These are phyloP conservation scores for Octomys mimax DNA, from an alignment of 2,797 vertebrate species.

Conservation along the genomic window DNA sequence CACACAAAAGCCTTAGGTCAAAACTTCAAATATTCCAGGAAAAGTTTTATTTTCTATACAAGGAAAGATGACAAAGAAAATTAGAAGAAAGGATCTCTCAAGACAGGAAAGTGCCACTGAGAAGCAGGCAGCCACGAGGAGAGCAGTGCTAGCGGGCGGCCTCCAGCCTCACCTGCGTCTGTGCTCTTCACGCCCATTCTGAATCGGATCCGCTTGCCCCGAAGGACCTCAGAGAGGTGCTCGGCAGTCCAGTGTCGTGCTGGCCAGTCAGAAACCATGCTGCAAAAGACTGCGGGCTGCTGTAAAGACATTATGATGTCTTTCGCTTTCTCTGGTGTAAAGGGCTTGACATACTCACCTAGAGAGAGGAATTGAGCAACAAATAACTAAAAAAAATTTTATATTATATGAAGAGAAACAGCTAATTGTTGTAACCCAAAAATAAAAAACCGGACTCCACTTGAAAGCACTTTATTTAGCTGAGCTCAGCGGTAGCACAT, in stretches of 20 bases:
- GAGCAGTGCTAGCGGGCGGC: not conserved
- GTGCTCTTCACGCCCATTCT: slow-evolving; percentile 92
- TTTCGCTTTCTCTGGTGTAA: slow-evolving; percentile 91
- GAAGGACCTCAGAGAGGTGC: slow-evolving; percentile 90
- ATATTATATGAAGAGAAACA: slow-evolving; percentile 20
- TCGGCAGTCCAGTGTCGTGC: slow-evolving; percentile 92
- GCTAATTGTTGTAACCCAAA: not conserved
- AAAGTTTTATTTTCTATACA: slow-evolving; percentile 38
- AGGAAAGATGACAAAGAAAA: slow-evolving; percentile 26
- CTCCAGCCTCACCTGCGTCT: slow-evolving; percentile 89
- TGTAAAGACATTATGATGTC: slow-evolving; percentile 92
- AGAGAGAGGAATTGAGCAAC: slow-evolving; percentile 44
- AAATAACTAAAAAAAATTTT: slow-evolving; percentile 55
- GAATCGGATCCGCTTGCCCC: slow-evolving; percentile 91
- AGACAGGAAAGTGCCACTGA: not conserved
- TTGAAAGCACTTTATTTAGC: no score
- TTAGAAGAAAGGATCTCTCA: not conserved
- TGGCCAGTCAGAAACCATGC: slow-evolving; percentile 95
- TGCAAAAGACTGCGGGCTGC: slow-evolving; percentile 93
- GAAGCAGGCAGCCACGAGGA: not conserved
- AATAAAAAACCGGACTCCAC: no score
- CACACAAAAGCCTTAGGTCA: not conserved
- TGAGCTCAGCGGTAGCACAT: no score
- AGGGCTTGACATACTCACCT: slow-evolving; percentile 91
- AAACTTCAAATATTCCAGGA: slow-evolving; percentile 46